phyloP scores from a whole-genome alignment of 2,797 vertebrate species.

The Philypnodon macrostomus region DNA sequence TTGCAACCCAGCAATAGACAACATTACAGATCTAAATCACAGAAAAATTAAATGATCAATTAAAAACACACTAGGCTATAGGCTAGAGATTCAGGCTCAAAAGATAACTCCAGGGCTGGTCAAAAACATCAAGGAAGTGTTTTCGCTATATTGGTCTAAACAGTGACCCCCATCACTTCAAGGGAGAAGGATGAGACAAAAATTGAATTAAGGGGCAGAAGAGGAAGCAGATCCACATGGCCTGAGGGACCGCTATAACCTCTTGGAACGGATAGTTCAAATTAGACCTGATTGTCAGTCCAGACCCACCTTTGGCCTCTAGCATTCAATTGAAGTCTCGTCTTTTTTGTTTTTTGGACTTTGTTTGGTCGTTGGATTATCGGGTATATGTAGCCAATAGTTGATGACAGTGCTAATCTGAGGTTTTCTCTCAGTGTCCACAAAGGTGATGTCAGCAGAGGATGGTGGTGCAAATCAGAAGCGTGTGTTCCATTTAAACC shows the following conservation, averaged over 20 bases:
- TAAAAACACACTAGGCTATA: too few relatives aligned
- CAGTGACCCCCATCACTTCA: slow-evolving; percentile 53
- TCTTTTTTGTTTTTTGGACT: not conserved
- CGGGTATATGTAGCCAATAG: not conserved
- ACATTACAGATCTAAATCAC: too few relatives aligned
- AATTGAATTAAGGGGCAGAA: slow-evolving; percentile 60
- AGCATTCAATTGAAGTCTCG: slow-evolving; percentile 30
- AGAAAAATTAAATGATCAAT: too few relatives aligned
- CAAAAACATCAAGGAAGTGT: slow-evolving; percentile 16
- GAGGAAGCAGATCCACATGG: slow-evolving; percentile 60
- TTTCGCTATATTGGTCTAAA: slow-evolving; percentile 21
- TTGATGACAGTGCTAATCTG: slow-evolving; percentile 22
- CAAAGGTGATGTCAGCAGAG: slow-evolving; percentile 26
- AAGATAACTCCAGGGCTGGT: slow-evolving; percentile 1
- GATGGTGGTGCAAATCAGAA: slow-evolving; percentile 68
- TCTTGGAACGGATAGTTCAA: slow-evolving; percentile 67
- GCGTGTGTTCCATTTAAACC: slow-evolving; percentile 65
- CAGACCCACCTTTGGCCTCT: slow-evolving; percentile 54
- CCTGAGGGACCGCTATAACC: slow-evolving; percentile 53
- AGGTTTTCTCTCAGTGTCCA: slow-evolving; percentile 13
- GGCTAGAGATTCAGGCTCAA: not conserved
- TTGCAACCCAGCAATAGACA: too few relatives aligned
- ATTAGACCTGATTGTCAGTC: slow-evolving; percentile 66
- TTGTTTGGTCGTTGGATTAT: not conserved
- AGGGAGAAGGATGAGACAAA: slow-evolving; percentile 57